Evolutionary conservation across 2,113 vertebrate genomes (phyloP).

Genomic region (Silurus asotus): DNA sequence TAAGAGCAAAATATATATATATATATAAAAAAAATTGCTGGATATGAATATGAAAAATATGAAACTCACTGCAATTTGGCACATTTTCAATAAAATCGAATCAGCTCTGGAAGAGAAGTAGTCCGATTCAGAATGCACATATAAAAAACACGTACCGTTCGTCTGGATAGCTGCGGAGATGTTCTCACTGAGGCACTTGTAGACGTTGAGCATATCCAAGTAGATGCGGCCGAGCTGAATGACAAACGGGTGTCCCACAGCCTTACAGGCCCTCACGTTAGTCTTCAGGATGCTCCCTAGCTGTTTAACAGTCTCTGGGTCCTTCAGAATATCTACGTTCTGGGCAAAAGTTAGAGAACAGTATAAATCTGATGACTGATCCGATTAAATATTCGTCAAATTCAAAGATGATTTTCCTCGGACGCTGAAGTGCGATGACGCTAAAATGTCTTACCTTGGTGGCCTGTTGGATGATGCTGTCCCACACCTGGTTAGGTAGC

Average conservation of each 20-base stretch:
- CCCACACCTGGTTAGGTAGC: conserved; percentile 99
- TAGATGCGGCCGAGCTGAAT: conserved; percentile 98
- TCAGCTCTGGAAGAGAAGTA: too few species aligned
- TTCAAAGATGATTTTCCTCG: too few species aligned
- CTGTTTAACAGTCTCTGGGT: conserved; percentile 99
- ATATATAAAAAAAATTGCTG: too few species aligned
- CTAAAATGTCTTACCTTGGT: conserved; percentile 84
- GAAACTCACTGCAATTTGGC: not conserved
- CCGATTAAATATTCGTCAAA: not conserved
- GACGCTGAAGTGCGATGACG: not conserved
- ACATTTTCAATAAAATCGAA: not conserved
- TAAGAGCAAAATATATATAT: too few species aligned
- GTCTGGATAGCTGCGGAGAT: conserved; percentile 99
- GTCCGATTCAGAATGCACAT: not conserved
- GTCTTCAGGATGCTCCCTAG: conserved; percentile 98
- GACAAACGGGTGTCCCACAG: conserved; percentile 96
- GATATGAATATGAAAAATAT: too few species aligned
- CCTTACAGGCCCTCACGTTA: conserved; percentile 96
- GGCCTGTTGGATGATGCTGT: conserved; percentile 98
- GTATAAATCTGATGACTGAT: too few species aligned
- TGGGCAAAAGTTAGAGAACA: conserved; percentile 54
- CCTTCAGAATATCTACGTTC: conserved; percentile 99
- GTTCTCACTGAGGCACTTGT: conserved; percentile 99
- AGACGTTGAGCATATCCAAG: conserved; percentile 99
- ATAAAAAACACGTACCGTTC: conserved; percentile 78